Conservation (phyloP, 2,888 invertebrate species). For the Chrysolina oricalcia region DNA sequence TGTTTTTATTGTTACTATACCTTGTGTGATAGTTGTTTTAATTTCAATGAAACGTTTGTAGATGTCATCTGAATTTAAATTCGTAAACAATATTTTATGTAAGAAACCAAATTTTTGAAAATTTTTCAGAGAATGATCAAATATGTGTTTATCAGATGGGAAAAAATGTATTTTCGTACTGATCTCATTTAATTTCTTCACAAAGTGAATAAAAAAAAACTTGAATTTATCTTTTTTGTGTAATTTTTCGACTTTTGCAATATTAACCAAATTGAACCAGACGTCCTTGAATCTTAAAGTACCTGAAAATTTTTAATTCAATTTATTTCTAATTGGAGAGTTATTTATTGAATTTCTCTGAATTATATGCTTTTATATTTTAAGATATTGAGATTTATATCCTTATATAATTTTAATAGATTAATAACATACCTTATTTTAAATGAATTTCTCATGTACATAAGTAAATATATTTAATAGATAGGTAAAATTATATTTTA, state of each 20-base stretch:
- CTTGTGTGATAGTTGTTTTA: too few species aligned
- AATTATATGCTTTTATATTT: constrained; percentile 1
- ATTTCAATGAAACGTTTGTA: too few species aligned
- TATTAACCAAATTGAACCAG: constrained; percentile 12
- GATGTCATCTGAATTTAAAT: too few species aligned
- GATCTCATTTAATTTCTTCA: neutral
- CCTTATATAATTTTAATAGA: neutral
- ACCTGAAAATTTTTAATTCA: constrained; percentile 33
- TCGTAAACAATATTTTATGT: too few species aligned
- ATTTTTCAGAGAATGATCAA: too few species aligned
- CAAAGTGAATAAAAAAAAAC: neutral
- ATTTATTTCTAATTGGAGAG: neutral
- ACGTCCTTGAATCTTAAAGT: constrained; percentile 38
- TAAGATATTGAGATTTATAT: constrained; percentile 6
- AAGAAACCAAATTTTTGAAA: too few species aligned
- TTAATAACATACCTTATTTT: neutral
- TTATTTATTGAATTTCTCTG: neutral
- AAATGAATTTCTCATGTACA: constrained; percentile 11
- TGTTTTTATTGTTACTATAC: too few species aligned
- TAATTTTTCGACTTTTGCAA: neutral
- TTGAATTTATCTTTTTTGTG: neutral
- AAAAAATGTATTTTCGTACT: too few species aligned
- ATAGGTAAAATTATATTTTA: constrained; percentile 22
- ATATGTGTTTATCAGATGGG: too few species aligned
- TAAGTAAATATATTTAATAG: constrained; percentile 12